Evolutionary conservation across 1,140 invertebrate genomes (phyloP).

Genomic region (Euura saliciscinereae): DNA sequence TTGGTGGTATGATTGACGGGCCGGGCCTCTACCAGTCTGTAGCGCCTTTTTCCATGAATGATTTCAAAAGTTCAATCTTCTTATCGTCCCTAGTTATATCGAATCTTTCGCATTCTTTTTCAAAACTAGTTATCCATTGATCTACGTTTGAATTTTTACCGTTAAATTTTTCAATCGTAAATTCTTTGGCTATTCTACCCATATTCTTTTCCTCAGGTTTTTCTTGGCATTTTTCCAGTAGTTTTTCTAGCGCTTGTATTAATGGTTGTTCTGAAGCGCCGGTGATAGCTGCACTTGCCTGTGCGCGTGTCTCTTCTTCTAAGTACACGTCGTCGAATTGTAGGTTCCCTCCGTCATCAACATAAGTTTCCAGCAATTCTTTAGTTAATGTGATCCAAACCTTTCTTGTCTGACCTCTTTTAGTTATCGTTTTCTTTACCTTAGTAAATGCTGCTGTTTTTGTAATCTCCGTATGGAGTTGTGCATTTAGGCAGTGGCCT

Average conservation of each 20-base stretch:
- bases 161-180: too few relatives aligned
- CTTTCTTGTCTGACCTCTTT: slow-evolving; percentile 38
- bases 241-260: background rate
- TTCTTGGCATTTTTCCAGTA: too few relatives aligned
- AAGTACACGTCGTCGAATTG: slow-evolving; percentile 39
- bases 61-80: slow-evolving; percentile 10
- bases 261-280: background rate
- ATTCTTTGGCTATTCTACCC: too few relatives aligned
- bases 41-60: slow-evolving; percentile 14
- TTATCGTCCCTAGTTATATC: background rate
- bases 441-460: slow-evolving; percentile 9
- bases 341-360: slow-evolving; percentile 40
- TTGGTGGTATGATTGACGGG: too few relatives aligned
- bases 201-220: too few relatives aligned
- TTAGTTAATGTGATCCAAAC: slow-evolving; percentile 36
- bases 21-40: slow-evolving; percentile 10
- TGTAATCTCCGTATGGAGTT: background rate
- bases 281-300: background rate
- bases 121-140: background rate
- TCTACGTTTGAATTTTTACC: too few relatives aligned
- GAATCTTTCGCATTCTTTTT: background rate
- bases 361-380: slow-evolving; percentile 33
- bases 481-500: background rate
- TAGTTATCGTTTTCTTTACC: slow-evolving; percentile 35
- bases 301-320: slow-evolving; percentile 27